Conservation (phyloP, 2,797 vertebrate genomes). For the Galaxias olidus region DNA sequence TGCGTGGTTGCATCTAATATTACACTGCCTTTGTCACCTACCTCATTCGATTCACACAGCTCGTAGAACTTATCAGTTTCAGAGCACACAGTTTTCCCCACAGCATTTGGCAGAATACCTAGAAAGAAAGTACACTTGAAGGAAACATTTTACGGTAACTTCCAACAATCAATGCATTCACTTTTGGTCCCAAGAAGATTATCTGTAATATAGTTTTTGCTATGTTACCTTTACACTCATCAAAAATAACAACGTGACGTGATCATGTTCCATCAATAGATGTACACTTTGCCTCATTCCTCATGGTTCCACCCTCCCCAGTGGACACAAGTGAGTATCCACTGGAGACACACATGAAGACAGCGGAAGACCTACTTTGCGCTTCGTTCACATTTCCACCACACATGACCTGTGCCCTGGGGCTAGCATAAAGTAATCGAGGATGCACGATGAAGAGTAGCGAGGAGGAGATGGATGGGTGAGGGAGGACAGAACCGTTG, state of each 20-base stretch:
- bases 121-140: constrained; percentile 30
- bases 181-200: neutral
- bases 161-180: neutral
- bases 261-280: too few species aligned
- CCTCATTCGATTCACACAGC: constrained; percentile 96
- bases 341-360: too few species aligned
- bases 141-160: neutral
- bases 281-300: too few species aligned
- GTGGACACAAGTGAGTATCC: too few species aligned
- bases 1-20: too few species aligned
- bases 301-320: too few species aligned
- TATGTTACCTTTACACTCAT: neutral
- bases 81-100: constrained; percentile 90
- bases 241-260: neutral
- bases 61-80: constrained; percentile 90
- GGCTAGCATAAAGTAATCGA: too few species aligned
- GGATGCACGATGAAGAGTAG: neutral
- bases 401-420: too few species aligned
- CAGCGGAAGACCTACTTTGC: too few species aligned
- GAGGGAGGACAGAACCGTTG: neutral
- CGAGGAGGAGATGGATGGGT: neutral
- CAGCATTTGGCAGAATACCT: constrained; percentile 92
- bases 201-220: too few species aligned
- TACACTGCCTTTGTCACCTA: constrained; percentile 50
- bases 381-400: too few species aligned